phyloP scores from a whole-genome alignment of 2,113 vertebrate genomes.

The Equus quagga region DNA sequence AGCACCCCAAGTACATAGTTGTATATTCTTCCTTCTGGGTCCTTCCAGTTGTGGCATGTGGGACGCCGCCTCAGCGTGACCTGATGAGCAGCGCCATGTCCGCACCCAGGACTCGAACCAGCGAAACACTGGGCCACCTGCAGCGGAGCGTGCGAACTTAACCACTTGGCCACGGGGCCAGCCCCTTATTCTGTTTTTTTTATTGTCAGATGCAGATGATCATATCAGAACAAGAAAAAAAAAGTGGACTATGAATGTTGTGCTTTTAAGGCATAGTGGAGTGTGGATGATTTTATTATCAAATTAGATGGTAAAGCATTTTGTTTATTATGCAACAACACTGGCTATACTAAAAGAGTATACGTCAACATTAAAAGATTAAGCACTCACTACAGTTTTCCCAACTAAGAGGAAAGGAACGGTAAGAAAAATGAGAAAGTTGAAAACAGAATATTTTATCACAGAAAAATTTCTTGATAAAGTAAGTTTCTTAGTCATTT shows the following conservation, averaged over 20 bases:
- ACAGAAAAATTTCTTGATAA: not conserved
- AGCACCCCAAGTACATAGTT: too few species aligned
- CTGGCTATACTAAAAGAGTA: not conserved
- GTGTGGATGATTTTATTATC: not conserved
- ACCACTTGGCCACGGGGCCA: too few species aligned
- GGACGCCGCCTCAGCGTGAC: too few species aligned
- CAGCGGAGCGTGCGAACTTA: too few species aligned
- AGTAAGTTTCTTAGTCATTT: not conserved
- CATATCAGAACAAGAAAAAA: not conserved
- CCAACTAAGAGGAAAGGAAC: not conserved
- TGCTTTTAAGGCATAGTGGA: not conserved
- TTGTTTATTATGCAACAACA: not conserved
- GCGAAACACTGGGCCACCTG: too few species aligned
- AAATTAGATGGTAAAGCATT: not conserved
- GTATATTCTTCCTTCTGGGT: too few species aligned
- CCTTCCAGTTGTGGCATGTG: too few species aligned
- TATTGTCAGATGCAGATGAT: not conserved
- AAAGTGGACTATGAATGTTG: not conserved
- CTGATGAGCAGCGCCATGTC: too few species aligned
- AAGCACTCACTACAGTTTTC: not conserved
- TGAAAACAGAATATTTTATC: not conserved
- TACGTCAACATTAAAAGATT: not conserved
- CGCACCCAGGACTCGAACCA: too few species aligned
- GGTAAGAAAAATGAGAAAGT: not conserved
- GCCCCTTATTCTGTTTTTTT: not conserved